Conservation (phyloP, 2,113 vertebrate genomes). For the Castor canadensis region DNA sequence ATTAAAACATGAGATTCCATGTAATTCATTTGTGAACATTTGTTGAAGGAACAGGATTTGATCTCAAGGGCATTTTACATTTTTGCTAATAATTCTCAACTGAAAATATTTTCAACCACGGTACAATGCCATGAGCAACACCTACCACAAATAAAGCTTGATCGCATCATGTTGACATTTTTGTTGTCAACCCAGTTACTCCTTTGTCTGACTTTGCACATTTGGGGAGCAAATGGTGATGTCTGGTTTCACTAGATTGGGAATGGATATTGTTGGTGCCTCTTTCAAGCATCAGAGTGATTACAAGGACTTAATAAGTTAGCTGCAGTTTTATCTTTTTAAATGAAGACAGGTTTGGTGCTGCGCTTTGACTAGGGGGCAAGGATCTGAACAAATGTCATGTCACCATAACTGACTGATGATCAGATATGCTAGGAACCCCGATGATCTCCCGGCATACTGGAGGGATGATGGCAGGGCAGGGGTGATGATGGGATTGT, state of each 20-base stretch:
- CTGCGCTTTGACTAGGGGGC: too few species aligned
- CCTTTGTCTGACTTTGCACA: not conserved
- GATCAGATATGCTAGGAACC: not conserved
- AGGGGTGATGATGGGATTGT: not conserved
- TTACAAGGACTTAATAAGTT: too few species aligned
- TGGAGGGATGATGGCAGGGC: too few species aligned
- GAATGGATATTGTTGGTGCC: fast-evolving
- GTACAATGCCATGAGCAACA: not conserved
- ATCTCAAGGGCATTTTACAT: not conserved
- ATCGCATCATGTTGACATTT: not conserved
- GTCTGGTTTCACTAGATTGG: not conserved
- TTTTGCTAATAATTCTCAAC: not conserved
- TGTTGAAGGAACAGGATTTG: not conserved
- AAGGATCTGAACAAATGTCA: not conserved
- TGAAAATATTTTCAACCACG: not conserved
- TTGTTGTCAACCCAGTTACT: not conserved
- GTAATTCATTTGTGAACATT: not conserved
- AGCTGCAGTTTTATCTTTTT: too few species aligned
- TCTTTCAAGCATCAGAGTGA: not conserved
- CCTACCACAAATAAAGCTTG: too few species aligned
- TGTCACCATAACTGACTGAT: not conserved
- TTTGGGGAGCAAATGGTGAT: not conserved
- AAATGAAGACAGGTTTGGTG: not conserved
- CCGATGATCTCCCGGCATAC: not conserved
- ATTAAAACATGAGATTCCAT: not conserved